These are phyloP conservation scores for Pedicia rivosa DNA, from an alignment of 2,888 invertebrate species.

Conservation along the genomic window DNA sequence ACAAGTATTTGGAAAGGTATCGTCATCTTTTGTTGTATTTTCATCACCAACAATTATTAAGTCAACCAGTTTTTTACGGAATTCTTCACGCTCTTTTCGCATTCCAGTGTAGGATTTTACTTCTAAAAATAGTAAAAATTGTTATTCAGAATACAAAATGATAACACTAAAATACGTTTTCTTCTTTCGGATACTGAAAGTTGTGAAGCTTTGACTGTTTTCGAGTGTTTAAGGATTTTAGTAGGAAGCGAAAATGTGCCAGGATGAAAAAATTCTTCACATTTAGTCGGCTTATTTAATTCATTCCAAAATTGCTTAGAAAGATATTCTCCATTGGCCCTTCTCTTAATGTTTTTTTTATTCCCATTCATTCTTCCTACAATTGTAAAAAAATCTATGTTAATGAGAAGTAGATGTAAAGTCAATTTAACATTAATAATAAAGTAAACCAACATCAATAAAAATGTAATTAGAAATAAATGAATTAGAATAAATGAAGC, in stretches of 20 bases:
- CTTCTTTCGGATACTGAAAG: slow-evolving; percentile 23
- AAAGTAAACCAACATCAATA: too few species aligned
- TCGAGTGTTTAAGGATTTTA: slow-evolving; percentile 32
- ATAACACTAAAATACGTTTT: slow-evolving; percentile 9
- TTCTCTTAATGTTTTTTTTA: slow-evolving; percentile 10
- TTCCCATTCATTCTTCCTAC: too few species aligned
- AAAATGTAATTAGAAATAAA: too few species aligned
- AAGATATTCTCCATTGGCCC: slow-evolving; percentile 26
- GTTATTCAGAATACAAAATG: too few species aligned
- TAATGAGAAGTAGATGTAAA: background rate
- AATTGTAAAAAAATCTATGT: too few species aligned
- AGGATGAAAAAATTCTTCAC: slow-evolving; percentile 21
- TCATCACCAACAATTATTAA: slow-evolving; percentile 44
- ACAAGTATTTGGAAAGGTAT: slow-evolving; percentile 39
- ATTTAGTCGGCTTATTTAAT: slow-evolving; percentile 26
- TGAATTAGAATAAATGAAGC: too few species aligned
- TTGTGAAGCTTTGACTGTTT: slow-evolving; percentile 30
- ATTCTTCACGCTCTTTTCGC: slow-evolving; percentile 63
- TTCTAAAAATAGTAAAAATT: slow-evolving; percentile 22
- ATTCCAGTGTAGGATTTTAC: slow-evolving; percentile 49
- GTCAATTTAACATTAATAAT: too few species aligned
- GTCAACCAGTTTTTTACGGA: slow-evolving; percentile 60
- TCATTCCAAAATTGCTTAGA: slow-evolving; percentile 26
- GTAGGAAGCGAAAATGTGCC: slow-evolving; percentile 40
- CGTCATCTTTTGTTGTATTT: slow-evolving; percentile 27